These are phyloP conservation scores for Rana temporaria DNA, from an alignment of 2,113 vertebrate genomes.

Conservation along the genomic window DNA sequence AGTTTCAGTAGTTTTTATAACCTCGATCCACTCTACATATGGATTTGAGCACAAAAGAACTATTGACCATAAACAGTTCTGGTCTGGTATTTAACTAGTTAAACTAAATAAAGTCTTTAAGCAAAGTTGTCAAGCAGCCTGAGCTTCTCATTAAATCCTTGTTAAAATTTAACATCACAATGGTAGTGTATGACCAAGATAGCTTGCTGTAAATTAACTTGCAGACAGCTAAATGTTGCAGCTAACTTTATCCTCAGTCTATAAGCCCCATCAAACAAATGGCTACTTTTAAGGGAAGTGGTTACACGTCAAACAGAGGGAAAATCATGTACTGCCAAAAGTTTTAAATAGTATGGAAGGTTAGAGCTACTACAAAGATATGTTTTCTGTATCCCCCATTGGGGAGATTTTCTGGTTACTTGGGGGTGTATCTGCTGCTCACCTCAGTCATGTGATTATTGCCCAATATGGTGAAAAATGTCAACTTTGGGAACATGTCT, in stretches of 20 bases:
- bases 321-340: too few species aligned
- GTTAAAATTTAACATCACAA: slow-evolving; percentile 49
- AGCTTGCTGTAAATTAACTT: slow-evolving; percentile 21
- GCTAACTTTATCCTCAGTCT: neutral
- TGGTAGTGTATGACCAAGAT: neutral
- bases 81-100: slow-evolving; percentile 4
- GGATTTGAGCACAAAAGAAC: neutral
- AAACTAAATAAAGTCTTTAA: slow-evolving; percentile 33
- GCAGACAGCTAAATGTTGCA: slow-evolving; percentile 1
- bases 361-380: too few species aligned
- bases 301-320: too few species aligned
- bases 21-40: neutral
- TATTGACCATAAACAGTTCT: neutral
- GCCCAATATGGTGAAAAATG: too few species aligned
- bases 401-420: too few species aligned
- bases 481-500: too few species aligned
- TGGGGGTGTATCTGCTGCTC: too few species aligned
- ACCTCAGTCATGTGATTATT: too few species aligned
- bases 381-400: too few species aligned
- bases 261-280: neutral
- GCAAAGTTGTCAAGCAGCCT: slow-evolving; percentile 39
- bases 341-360: too few species aligned
- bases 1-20: too few species aligned
- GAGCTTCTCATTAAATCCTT: slow-evolving; percentile 6
- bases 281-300: too few species aligned